phyloP scores from a whole-genome alignment of 2,797 vertebrate species.

The Parambassis ranga region DNA sequence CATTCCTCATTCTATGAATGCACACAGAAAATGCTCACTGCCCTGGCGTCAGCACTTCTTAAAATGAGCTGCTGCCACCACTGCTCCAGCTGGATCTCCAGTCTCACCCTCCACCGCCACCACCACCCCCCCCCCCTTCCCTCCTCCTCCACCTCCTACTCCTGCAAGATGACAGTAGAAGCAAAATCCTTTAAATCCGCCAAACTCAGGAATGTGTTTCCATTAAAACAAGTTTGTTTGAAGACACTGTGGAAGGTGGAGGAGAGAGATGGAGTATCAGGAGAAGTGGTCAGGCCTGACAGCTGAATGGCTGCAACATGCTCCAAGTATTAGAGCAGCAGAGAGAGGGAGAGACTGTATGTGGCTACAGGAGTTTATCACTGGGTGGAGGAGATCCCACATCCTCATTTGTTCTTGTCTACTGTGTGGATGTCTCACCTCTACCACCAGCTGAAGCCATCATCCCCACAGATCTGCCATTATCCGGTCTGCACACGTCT shows the following conservation, averaged over 20 bases:
- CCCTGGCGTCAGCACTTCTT: slow-evolving; percentile 77
- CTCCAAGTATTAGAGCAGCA: slow-evolving; percentile 28
- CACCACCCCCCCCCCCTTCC: too few relatives aligned
- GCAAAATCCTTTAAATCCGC: slow-evolving; percentile 75
- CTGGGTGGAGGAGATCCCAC: slow-evolving; percentile 26
- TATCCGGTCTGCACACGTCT: slow-evolving; percentile 54
- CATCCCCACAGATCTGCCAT: slow-evolving; percentile 48
- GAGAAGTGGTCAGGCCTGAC: slow-evolving; percentile 51
- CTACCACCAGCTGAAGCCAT: slow-evolving; percentile 43
- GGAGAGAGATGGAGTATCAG: slow-evolving; percentile 44
- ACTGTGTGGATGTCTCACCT: slow-evolving; percentile 19
- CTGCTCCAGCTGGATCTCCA: slow-evolving; percentile 45
- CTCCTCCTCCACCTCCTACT: not conserved
- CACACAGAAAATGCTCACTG: slow-evolving; percentile 61
- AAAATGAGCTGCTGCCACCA: slow-evolving; percentile 60
- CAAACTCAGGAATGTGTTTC: slow-evolving; percentile 78
- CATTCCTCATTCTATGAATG: slow-evolving; percentile 70
- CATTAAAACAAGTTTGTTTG: slow-evolving; percentile 79
- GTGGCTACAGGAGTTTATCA: slow-evolving; percentile 40
- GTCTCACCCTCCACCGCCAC: too few relatives aligned
- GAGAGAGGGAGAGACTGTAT: slow-evolving; percentile 31
- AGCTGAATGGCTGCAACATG: slow-evolving; percentile 31
- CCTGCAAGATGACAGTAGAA: slow-evolving; percentile 59
- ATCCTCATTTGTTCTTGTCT: slow-evolving; percentile 20
- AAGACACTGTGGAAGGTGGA: slow-evolving; percentile 68